Evolutionary conservation across 2,113 vertebrate species (phyloP).

Genomic region (Protobothrops flavoviridis): DNA sequence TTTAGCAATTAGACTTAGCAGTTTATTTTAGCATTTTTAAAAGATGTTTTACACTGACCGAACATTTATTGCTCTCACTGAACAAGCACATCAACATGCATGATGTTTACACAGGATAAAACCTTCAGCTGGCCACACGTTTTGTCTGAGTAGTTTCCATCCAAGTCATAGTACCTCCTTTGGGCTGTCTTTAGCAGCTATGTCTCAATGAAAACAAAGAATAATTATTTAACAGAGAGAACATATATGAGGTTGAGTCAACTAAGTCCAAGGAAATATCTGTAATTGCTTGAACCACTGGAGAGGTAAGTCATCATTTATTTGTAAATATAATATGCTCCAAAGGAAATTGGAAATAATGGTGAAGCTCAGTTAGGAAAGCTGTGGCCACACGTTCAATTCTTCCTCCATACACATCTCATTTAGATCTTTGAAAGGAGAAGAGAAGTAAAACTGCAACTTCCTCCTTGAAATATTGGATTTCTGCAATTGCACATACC

Average conservation of each 20-base stretch:
- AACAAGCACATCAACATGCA: not conserved
- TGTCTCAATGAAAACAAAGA: not conserved
- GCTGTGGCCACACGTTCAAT: not conserved
- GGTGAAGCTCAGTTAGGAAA: not conserved
- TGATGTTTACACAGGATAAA: not conserved
- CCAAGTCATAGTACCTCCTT: not conserved
- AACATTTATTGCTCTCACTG: not conserved
- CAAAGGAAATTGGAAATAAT: not conserved
- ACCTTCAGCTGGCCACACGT: not conserved
- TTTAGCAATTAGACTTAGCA: not conserved
- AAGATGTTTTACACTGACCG: not conserved
- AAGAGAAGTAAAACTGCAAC: not conserved
- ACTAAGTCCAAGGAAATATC: not conserved
- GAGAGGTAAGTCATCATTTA: not conserved
- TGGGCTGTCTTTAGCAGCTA: not conserved
- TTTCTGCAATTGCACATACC: not conserved
- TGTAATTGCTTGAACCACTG: not conserved
- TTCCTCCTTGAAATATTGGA: not conserved
- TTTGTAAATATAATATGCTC: not conserved
- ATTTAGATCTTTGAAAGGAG: not conserved
- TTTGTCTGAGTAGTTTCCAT: not conserved
- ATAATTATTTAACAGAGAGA: not conserved
- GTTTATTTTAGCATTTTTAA: not conserved
- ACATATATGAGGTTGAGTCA: not conserved
- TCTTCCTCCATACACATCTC: not conserved